Conservation (phyloP, 2,888 invertebrate genomes). For the Bellardia pandia region DNA sequence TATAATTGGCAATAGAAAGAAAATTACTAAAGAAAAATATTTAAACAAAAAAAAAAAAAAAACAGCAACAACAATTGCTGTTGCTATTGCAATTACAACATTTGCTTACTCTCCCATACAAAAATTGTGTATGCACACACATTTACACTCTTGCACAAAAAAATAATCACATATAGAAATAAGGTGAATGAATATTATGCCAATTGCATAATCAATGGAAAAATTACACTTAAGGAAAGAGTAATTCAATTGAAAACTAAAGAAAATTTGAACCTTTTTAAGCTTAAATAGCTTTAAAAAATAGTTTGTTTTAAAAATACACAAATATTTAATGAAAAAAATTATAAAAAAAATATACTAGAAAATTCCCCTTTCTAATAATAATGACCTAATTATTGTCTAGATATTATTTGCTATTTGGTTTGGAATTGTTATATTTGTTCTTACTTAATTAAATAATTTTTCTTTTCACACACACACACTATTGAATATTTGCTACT, state of each 20-base stretch:
- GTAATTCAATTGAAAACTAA: not conserved
- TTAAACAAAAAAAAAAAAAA: slow-evolving; percentile 17
- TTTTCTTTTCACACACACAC: not conserved
- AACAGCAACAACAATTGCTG: not conserved
- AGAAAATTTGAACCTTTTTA: not conserved
- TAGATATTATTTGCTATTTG: no score
- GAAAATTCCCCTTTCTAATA: no score
- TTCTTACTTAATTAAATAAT: not conserved
- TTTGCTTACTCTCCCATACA: slow-evolving; percentile 8
- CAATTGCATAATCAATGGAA: slow-evolving; percentile 73
- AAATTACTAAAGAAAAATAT: slow-evolving; percentile 42
- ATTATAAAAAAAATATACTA: no score
- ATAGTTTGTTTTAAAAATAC: not conserved
- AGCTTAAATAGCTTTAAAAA: no score
- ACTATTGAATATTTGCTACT: not conserved
- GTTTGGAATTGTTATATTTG: no score
- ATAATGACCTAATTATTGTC: no score
- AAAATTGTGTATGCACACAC: not conserved
- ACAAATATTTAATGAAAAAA: no score
- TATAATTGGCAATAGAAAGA: slow-evolving; percentile 64
- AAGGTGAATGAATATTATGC: slow-evolving; percentile 70
- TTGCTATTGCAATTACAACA: not conserved
- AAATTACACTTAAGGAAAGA: slow-evolving; percentile 39
- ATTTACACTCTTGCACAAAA: slow-evolving; percentile 2
- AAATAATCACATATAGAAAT: slow-evolving; percentile 71